These are phyloP conservation scores for Nebria brevicollis DNA, from an alignment of 2,888 invertebrate species.

Conservation along the genomic window DNA sequence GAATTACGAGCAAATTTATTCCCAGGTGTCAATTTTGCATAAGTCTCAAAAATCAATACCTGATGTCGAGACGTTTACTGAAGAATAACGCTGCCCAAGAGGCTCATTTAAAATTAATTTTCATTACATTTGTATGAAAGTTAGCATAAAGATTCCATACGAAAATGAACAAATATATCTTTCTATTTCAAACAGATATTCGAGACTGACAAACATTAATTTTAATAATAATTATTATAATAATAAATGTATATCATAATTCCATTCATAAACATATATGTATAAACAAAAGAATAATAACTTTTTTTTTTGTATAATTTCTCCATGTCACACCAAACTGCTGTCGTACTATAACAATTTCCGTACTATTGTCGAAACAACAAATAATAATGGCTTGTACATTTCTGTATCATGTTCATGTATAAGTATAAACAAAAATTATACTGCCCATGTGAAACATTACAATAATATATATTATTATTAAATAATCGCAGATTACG, in stretches of 20 bases:
- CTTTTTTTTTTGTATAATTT: background rate
- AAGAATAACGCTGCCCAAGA: background rate
- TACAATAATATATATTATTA: constrained; percentile 40
- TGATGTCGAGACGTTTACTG: background rate
- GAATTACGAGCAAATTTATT: constrained; percentile 9
- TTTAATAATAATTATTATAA: background rate
- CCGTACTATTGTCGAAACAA: constrained; percentile 27
- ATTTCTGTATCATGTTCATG: constrained; percentile 34
- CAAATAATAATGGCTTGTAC: constrained; percentile 36
- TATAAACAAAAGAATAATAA: background rate
- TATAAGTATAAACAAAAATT: constrained; percentile 36
- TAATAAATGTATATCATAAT: background rate
- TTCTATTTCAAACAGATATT: constrained; percentile 31
- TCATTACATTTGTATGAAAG: background rate
- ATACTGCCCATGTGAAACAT: constrained; percentile 45
- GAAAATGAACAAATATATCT: constrained; percentile 4
- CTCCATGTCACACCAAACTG: constrained; percentile 20
- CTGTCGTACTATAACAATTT: constrained; percentile 44
- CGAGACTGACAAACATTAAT: constrained; percentile 34
- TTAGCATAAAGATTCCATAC: background rate
- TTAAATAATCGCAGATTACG: background rate
- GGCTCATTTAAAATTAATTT: background rate
- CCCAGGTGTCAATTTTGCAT: constrained; percentile 6
- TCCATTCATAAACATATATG: background rate
- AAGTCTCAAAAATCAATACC: background rate